These are phyloP conservation scores for Pitta sordida DNA, from an alignment of 2,113 vertebrate genomes.

Conservation along the genomic window DNA sequence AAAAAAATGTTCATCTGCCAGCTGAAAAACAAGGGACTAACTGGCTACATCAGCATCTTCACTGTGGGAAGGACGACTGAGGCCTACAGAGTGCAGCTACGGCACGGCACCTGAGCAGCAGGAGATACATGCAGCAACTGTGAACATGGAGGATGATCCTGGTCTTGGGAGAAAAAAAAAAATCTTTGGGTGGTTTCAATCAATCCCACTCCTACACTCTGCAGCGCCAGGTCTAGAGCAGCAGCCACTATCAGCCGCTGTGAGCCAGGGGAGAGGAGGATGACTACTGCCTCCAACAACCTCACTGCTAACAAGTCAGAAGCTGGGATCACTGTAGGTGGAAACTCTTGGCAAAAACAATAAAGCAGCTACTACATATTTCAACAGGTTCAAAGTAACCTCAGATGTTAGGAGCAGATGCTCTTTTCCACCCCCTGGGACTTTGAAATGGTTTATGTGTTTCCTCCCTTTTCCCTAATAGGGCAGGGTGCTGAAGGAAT, in stretches of 20 bases:
- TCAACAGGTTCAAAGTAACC: slow-evolving; percentile 74
- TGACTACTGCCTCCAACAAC: slow-evolving; percentile 40
- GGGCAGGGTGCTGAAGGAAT: slow-evolving; percentile 63
- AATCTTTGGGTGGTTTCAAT: background rate
- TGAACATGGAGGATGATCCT: background rate
- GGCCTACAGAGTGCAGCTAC: background rate
- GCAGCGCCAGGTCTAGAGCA: background rate
- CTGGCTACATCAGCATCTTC: background rate
- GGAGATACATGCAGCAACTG: background rate
- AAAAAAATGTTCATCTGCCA: background rate
- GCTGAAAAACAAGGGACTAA: background rate
- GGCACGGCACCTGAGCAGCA: accelerated
- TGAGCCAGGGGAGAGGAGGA: background rate
- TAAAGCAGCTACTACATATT: slow-evolving; percentile 64
- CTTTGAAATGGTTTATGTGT: slow-evolving; percentile 56
- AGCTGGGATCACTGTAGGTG: slow-evolving; percentile 51
- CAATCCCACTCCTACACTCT: background rate
- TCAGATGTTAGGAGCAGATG: slow-evolving; percentile 69
- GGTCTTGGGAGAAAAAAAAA: accelerated
- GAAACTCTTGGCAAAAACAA: slow-evolving; percentile 69
- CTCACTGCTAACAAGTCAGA: slow-evolving; percentile 34
- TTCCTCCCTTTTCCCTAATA: slow-evolving; percentile 59
- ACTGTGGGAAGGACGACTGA: background rate
- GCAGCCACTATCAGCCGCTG: background rate
- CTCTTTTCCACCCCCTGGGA: slow-evolving; percentile 62